Evolutionary conservation across 2,888 invertebrate genomes (phyloP).

Genomic region (Argyra leucocephala): DNA sequence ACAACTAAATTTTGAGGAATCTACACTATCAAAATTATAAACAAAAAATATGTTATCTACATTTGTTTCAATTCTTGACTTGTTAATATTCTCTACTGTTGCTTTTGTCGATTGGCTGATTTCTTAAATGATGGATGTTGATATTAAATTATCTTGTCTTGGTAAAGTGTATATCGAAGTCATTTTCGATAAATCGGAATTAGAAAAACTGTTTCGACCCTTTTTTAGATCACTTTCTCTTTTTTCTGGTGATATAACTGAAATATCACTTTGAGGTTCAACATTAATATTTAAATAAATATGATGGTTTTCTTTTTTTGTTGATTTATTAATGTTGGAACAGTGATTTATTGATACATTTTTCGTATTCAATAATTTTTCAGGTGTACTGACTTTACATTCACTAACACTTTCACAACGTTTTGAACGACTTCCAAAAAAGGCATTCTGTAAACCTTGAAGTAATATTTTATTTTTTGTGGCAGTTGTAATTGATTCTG

Average conservation of each 20-base stretch:
- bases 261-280: background rate
- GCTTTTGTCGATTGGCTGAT: no score
- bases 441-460: conserved; percentile 33
- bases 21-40: conserved; percentile 15
- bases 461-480: conserved; percentile 33
- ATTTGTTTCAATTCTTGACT: background rate
- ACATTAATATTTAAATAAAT: background rate
- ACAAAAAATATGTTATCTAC: no score
- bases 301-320: background rate
- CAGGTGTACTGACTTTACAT: conserved; percentile 26
- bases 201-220: conserved; percentile 42
- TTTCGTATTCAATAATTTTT: conserved; percentile 23
- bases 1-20: conserved; percentile 15
- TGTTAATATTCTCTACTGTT: conserved; percentile 15
- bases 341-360: no score
- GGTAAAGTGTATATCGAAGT: conserved; percentile 31
- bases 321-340: no score
- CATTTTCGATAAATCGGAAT: conserved; percentile 41
- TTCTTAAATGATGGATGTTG: no score
- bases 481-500: conserved; percentile 39
- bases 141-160: conserved; percentile 23
- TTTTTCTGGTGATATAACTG: no score
- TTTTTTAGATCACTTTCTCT: background rate
- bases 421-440: conserved; percentile 31
- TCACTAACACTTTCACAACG: conserved; percentile 34